Base-by-base conservation (phyloP, 2,888 invertebrate genomes). In the Temnothorax rugatulus region DNA sequence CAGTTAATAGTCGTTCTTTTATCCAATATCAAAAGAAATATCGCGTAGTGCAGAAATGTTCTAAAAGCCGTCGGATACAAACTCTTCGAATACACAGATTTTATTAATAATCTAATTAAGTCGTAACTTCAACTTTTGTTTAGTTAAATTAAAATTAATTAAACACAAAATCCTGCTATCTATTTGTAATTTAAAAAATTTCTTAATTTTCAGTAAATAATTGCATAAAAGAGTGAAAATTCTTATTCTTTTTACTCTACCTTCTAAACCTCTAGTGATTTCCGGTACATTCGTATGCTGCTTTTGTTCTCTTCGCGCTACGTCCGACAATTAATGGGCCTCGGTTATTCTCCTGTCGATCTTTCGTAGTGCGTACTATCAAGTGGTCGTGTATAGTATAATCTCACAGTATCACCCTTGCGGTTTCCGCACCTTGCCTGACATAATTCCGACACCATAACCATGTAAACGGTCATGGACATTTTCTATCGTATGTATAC, bases 361-460 rank as follows among this genome's bases (percentile, higher is more conserved):
- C 47, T 50, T 76, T 54, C 71, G 29, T 38, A 54, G n/a, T 44
- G 68, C 61, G 47, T 59, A 63, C 57, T 41, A 74, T 63, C 34
- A 50, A 54, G 64, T 18, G 34, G 21, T 75, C 75, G 63, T 64
- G 52, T 68, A 69, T 71, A 29, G 29, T 29, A 71, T 81, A 84
- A 81, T 84, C 83, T 66, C 69, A 50, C 74, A 61, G 63, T 79
- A 85, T 85, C 82, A 59, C 73, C 79, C 79, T 77, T 79, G 83
- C 64, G 83, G 68, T 85, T 85, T 75, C 50, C 52, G 11, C 50
- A 59, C 18, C 29, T 71, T 57, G 61, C 74, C 69, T 29, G 38
- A 66, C 61, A 63, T 83, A 84, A 88, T 83, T 83, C 76, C 76
- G 44, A 81, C 52, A 64, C 47, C 15, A 52, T 61, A 34, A 75